Conservation (phyloP, 2,888 invertebrate genomes). For the Phaedon cochleariae region DNA sequence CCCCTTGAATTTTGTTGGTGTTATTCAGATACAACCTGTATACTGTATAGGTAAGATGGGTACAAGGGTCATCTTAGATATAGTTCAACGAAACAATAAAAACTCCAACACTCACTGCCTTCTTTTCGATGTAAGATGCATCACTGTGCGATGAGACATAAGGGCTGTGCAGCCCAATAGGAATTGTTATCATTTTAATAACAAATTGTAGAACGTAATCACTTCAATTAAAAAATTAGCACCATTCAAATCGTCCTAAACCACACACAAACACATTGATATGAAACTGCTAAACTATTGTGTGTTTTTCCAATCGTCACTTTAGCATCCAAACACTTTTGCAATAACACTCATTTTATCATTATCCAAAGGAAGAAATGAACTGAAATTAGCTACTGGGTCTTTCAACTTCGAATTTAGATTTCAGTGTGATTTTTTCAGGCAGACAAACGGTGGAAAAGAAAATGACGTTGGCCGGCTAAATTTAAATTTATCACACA, state of each 20-base stretch:
- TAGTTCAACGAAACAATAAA: too few relatives aligned
- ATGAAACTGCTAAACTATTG: not conserved
- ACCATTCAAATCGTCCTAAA: not conserved
- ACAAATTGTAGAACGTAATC: not conserved
- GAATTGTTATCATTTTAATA: conserved; percentile 44
- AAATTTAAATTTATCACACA: conserved; percentile 34
- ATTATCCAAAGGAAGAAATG: too few relatives aligned
- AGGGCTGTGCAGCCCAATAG: conserved; percentile 47
- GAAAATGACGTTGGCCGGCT: conserved; percentile 24
- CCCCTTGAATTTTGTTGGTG: too few relatives aligned
- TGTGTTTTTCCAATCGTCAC: not conserved
- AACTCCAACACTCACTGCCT: conserved; percentile 56
- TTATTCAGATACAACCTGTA: too few relatives aligned
- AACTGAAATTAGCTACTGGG: not conserved
- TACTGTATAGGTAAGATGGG: too few relatives aligned
- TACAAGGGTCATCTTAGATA: too few relatives aligned
- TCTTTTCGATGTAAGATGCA: conserved; percentile 65
- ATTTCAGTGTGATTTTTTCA: conserved; percentile 15
- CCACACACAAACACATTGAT: not conserved
- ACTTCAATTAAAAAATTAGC: conserved; percentile 6
- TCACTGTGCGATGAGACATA: conserved; percentile 65
- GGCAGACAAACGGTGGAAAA: conserved; percentile 22
- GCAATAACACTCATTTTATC: not conserved
- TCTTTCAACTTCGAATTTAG: conserved; percentile 9
- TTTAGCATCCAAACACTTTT: not conserved